Conservation (phyloP, 2,797 vertebrate genomes). For the Ammospiza maritima region DNA sequence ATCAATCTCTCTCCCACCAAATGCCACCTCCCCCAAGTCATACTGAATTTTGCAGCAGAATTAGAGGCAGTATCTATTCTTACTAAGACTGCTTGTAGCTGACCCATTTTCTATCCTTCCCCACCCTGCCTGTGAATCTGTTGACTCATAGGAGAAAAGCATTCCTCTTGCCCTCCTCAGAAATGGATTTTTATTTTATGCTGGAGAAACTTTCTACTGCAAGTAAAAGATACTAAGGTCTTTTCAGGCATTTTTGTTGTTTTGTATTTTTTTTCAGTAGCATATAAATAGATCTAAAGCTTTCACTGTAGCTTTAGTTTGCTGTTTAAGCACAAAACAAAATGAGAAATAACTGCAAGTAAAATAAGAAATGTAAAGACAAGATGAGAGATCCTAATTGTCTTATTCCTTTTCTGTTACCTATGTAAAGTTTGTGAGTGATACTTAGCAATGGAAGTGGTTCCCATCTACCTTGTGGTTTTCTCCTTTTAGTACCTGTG, state of each 20-base stretch:
- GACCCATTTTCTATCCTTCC: background rate
- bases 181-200: background rate
- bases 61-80: background rate
- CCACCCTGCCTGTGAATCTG: background rate
- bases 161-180: background rate
- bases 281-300: background rate
- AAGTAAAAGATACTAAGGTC: background rate
- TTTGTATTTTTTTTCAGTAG: background rate
- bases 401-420: background rate
- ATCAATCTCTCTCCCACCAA: background rate
- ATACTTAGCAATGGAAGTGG: background rate
- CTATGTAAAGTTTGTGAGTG: background rate
- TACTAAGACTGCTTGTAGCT: background rate
- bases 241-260: background rate
- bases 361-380: background rate
- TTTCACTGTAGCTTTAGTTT: background rate
- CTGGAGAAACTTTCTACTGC: background rate
- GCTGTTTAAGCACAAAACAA: background rate
- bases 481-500: background rate
- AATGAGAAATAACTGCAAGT: background rate
- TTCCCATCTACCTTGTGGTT: background rate
- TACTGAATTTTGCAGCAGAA: background rate
- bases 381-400: background rate
- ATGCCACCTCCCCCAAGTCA: background rate
- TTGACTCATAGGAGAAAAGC: background rate